Evolutionary conservation across 2,888 invertebrate species (phyloP), one percentile per base, ranked within the genome.

Genomic region (Dolomedes plantarius): DNA sequence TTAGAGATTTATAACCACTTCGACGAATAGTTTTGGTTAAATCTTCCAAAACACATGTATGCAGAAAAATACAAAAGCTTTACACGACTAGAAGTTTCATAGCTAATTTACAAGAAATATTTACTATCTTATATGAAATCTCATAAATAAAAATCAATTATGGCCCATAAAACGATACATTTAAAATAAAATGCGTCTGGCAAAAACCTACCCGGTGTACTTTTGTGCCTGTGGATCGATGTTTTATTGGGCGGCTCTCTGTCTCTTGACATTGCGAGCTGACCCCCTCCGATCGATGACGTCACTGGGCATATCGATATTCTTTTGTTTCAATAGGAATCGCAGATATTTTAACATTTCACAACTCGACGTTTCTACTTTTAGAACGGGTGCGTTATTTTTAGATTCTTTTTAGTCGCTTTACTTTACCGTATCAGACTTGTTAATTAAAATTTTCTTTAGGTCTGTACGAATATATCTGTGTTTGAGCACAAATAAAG

Each of bases 251-350:
- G 83, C 83, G 83, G 77, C 82, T 69, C 32, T 29, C 69, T 56
- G 83, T 72, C 83, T 72, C 83, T 50, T 85, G 83, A 85, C 83
- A 77, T 77, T 77, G 83, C 73, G 72, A 67, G 56, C 39, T 85
- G 83, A 85, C 82, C 82, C 82, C 76, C 29, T 67, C 36, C 39
- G 39, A 80, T 68, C 50, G 62, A 56, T 85, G 77, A 85, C 83
- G 77, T 85, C 77, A 85, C 1, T 19, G 2, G 3, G 11, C 19
- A 56, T 23, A 23, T 56, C 56, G 56, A 56, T 56, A 23, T 23
- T 56, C 56, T 56, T 56, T 56, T 56, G 56, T 56, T 56, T 56
- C 23, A 56, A 11, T 3, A 46, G 56, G 23, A 56, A 23, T 23
- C 56, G 36, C 23, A 13, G n/a, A n/a, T 9, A 46, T 46, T 46